These are phyloP conservation scores for Sebastes alutus DNA, from an alignment of 2,797 vertebrate species.

Conservation along the genomic window DNA sequence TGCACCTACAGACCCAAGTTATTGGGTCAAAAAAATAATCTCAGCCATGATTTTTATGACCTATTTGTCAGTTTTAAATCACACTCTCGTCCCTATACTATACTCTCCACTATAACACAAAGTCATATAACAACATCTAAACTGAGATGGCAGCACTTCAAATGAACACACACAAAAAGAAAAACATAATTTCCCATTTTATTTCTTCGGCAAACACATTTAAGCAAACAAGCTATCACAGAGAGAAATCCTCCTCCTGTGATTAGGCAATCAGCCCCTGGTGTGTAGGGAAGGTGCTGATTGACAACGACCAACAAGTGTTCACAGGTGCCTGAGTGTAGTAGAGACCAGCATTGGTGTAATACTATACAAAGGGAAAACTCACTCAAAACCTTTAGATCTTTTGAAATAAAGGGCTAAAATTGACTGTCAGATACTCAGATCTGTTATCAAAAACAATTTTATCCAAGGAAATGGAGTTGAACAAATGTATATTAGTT, in stretches of 20 bases:
- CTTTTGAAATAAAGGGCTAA: no score
- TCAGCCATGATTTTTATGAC: background rate
- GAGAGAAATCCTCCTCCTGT: background rate
- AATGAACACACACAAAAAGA: background rate
- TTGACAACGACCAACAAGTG: fast-evolving
- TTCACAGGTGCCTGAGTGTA: background rate
- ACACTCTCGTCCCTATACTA: no score
- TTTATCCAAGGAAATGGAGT: no score
- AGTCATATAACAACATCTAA: background rate
- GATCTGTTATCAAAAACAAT: no score
- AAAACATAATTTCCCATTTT: background rate
- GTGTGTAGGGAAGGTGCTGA: background rate
- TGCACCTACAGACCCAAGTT: background rate
- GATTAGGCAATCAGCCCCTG: background rate
- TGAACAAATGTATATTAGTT: no score
- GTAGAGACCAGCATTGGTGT: no score
- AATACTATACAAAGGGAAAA: no score
- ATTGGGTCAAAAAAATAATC: background rate
- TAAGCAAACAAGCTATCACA: background rate
- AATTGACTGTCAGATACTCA: no score
- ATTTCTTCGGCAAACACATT: background rate
- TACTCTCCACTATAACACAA: background rate
- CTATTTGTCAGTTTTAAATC: background rate
- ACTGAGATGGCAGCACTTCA: background rate
- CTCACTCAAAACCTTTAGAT: background rate